Conservation (phyloP, 2,888 invertebrate species). For the Pasiphila rectangulata region DNA sequence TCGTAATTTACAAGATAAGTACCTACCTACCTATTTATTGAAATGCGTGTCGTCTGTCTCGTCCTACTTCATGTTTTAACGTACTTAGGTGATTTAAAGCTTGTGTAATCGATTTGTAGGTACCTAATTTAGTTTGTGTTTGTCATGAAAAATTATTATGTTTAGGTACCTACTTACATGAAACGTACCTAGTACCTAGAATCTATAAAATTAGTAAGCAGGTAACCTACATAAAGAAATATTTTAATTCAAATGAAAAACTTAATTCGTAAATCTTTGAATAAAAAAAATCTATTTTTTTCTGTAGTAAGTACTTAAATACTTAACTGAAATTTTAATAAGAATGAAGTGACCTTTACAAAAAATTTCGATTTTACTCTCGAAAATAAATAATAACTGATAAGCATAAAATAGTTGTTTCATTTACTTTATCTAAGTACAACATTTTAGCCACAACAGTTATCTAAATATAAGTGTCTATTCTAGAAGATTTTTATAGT, state of each 20-base stretch:
- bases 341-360: constrained; percentile 72
- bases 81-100: not conserved
- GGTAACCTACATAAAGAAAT: too few relatives aligned
- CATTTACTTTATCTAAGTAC: too few relatives aligned
- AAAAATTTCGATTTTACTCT: constrained; percentile 59
- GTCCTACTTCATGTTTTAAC: constrained; percentile 35
- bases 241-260: constrained; percentile 1
- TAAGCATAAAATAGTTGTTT: too few relatives aligned
- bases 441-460: too few relatives aligned
- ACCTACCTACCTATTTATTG: constrained; percentile 10
- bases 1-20: too few relatives aligned
- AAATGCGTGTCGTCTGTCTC: constrained; percentile 42
- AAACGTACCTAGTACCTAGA: too few relatives aligned
- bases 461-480: too few relatives aligned
- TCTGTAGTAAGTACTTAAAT: not conserved
- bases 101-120: constrained; percentile 25
- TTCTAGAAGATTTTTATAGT: too few relatives aligned
- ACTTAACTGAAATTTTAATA: constrained; percentile 50
- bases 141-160: constrained; percentile 11
- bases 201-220: not conserved
- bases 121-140: constrained; percentile 21
- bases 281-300: too few relatives aligned
- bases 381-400: constrained; percentile 50
- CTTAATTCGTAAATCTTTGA: too few relatives aligned
- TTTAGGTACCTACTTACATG: constrained; percentile 2